Percentiles rank a stretch among this genome's conserved stretches.
These are phyloP conservation scores for Abrostola triplasia DNA, from an alignment of 2,888 invertebrate genomes.

Conservation along the genomic window DNA sequence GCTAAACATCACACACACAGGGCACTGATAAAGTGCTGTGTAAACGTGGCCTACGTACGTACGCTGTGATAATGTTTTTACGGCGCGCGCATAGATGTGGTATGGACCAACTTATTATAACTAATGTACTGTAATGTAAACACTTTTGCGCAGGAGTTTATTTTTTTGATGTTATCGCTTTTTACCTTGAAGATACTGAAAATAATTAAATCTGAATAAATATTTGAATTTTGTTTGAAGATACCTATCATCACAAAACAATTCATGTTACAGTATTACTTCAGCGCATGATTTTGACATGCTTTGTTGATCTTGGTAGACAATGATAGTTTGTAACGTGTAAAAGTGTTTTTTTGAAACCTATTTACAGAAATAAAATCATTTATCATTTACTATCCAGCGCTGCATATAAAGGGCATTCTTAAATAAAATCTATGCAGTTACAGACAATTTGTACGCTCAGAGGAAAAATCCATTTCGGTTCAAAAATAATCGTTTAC, in stretches of 20 bases:
- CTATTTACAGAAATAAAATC: too few relatives aligned
- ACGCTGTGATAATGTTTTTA: constrained; percentile 45
- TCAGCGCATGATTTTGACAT: background rate
- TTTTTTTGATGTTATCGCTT: constrained; percentile 11
- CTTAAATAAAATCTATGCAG: too few relatives aligned
- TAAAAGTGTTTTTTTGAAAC: too few relatives aligned
- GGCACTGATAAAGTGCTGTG: constrained; percentile 53
- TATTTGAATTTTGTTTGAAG: background rate
- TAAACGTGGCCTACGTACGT: constrained; percentile 54
- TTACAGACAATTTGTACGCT: too few relatives aligned
- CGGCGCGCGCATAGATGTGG: constrained; percentile 32
- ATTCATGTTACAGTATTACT: background rate
- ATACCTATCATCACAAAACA: background rate
- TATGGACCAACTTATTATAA: constrained; percentile 43
- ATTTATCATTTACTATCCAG: too few relatives aligned
- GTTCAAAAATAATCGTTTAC: background rate
- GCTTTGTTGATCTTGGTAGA: background rate
- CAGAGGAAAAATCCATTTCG: too few relatives aligned
- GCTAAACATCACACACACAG: constrained; percentile 23
- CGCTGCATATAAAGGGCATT: too few relatives aligned
- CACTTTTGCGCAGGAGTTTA: constrained; percentile 30
- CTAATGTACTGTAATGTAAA: constrained; percentile 36
- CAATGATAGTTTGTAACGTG: too few relatives aligned
- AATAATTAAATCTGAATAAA: background rate
- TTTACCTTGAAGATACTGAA: constrained; percentile 3